Percentiles rank a stretch among this genome's conserved stretches.
These are phyloP conservation scores for Clusia tigrina DNA, from an alignment of 2,888 invertebrate genomes.

Conservation along the genomic window DNA sequence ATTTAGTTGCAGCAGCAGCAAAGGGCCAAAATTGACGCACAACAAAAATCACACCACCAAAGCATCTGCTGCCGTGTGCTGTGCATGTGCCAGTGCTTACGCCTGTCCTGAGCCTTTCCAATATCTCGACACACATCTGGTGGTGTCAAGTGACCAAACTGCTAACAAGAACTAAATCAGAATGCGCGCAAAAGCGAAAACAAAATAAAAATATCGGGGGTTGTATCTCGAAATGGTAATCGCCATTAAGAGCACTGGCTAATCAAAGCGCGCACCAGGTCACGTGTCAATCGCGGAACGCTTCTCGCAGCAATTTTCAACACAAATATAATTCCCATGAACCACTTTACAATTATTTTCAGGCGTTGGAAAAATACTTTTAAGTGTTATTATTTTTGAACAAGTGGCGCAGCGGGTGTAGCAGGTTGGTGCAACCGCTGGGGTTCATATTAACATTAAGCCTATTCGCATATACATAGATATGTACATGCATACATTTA, in stretches of 20 bases:
- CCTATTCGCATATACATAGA: too few relatives aligned
- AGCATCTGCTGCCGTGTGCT: constrained; percentile 7
- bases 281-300: constrained; percentile 49
- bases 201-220: constrained; percentile 22
- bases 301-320: constrained; percentile 30
- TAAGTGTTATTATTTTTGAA: constrained; percentile 44
- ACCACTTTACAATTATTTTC: constrained; percentile 12
- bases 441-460: too few relatives aligned
- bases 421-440: constrained; percentile 21
- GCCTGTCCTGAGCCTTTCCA: too few relatives aligned
- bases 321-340: constrained; percentile 25
- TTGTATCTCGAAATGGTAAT: constrained; percentile 19
- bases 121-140: too few relatives aligned
- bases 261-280: constrained; percentile 55
- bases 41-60: constrained; percentile 10
- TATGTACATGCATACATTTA: too few relatives aligned
- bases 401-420: constrained; percentile 40
- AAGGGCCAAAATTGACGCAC: constrained; percentile 20
- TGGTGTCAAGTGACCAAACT: constrained; percentile 16
- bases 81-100: background rate
- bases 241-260: constrained; percentile 38
- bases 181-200: constrained; percentile 15
- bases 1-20: too few relatives aligned
- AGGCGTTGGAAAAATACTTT: constrained; percentile 37
- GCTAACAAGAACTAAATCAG: constrained; percentile 17